Conservation (phyloP, 2,113 vertebrate genomes). For the Oreotrochilus melanogaster region DNA sequence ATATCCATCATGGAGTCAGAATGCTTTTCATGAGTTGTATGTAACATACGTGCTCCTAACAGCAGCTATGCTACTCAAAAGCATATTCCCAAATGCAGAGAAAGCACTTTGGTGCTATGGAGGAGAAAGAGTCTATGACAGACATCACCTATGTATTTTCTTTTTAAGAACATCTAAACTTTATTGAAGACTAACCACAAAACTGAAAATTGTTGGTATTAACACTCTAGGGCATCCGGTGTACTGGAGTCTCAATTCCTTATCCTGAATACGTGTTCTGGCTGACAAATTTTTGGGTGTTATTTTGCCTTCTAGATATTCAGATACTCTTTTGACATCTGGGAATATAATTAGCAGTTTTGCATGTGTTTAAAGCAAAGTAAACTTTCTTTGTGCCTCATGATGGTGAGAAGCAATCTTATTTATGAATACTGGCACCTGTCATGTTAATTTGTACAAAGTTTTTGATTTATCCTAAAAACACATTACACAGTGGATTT, state of each 20-base stretch:
- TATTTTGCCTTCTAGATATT: conserved; percentile 73
- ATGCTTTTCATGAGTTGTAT: not conserved
- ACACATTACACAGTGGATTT: conserved; percentile 76
- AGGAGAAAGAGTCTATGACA: conserved; percentile 9
- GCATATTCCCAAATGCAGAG: not conserved
- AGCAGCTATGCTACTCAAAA: not conserved
- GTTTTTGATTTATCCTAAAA: conserved; percentile 77
- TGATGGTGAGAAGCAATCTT: conserved; percentile 32
- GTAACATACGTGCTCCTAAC: not conserved
- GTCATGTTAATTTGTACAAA: conserved; percentile 72
- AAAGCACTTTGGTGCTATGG: not conserved
- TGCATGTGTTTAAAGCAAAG: conserved; percentile 62
- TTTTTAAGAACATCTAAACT: conserved; percentile 57
- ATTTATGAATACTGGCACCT: conserved; percentile 60
- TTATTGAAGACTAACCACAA: conserved; percentile 57
- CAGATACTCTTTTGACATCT: conserved; percentile 67
- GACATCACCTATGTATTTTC: conserved; percentile 14
- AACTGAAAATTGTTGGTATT: conserved; percentile 69
- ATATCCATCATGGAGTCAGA: not conserved
- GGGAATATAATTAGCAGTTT: conserved; percentile 69
- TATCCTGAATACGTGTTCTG: conserved; percentile 69
- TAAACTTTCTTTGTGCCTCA: conserved; percentile 28
- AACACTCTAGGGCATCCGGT: conserved; percentile 62
- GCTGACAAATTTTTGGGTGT: conserved; percentile 73
- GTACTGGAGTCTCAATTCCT: conserved; percentile 46